Evolutionary conservation across 53 echinoderm and acorn worm species (phyloP), one percentile per base, ranked within the genome.

Genomic region (Actinopyga echinites): DNA sequence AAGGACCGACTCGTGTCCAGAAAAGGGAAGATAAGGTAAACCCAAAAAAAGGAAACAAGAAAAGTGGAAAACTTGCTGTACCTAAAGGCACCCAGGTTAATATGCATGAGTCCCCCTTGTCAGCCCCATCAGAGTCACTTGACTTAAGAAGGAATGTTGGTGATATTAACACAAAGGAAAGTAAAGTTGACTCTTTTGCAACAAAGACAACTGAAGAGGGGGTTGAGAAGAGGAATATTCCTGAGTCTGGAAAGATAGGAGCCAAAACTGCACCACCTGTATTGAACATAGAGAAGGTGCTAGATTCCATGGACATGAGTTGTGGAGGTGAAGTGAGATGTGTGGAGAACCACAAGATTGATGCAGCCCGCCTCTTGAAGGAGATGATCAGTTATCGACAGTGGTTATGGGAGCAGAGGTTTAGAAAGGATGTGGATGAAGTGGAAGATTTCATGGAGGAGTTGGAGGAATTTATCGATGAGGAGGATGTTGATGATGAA

Each of bases 391-490:
- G 89, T 73, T 95, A 95, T 79, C 79, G 89, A 58, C 75, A 93
- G 45, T 95, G 95, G 95, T 79, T 95, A 10, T 86, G 82, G 57
- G 83, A 89, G 22, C 95, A 85, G 64, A 83, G 84, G 30, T 89
- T 89, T 54, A 87, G 79, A 83, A 91, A 83, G 57, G 93, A 95
- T 61, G 79, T 91, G 30, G 85, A 89, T 23, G 91, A 95, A 79
- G 87, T 95, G 10, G 82, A 87, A 38, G 91, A 93, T 49, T 95
- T 95, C 83, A 86, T 95, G 85, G 93, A 93, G 40, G 92, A 91
- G 33, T 86, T 95, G 23, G 95, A 87, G 33, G 95, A 95, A 75
- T 95, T 95, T 65, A 84, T 95, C 28, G 89, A 89, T 29, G 95
- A 95, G 64, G 91, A 93, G 22, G 79, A 88, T 32, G 55, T 91